phyloP scores from a whole-genome alignment of 2,797 vertebrate species.

The Acanthurus tractus region DNA sequence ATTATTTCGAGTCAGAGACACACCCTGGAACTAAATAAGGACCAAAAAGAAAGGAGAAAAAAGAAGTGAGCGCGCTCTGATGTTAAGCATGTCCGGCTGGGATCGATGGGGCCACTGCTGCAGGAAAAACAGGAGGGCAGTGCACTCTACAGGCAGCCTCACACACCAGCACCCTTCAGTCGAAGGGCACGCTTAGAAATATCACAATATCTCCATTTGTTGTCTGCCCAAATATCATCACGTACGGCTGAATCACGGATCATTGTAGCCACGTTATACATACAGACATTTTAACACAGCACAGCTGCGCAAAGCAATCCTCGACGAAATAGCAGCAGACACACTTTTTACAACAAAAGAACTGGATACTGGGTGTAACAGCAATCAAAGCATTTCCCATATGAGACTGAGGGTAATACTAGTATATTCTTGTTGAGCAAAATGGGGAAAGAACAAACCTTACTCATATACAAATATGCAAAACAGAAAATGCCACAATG shows the following conservation, averaged over 20 bases:
- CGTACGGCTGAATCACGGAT: neutral
- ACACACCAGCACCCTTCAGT: slow-evolving; percentile 23
- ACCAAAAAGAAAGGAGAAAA: slow-evolving; percentile 40
- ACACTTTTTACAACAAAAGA: neutral
- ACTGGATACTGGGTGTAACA: neutral
- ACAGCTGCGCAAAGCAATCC: neutral
- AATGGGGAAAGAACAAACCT: neutral
- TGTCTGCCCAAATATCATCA: neutral
- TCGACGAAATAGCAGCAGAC: neutral
- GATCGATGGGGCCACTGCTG: slow-evolving; percentile 36
- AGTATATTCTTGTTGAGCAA: neutral
- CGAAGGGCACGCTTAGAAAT: neutral
- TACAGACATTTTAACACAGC: neutral
- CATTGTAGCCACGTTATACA: neutral
- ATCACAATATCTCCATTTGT: neutral
- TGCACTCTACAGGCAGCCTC: slow-evolving; percentile 62
- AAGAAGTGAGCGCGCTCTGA: slow-evolving; percentile 34
- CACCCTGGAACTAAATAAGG: slow-evolving; percentile 85
- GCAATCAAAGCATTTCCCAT: neutral
- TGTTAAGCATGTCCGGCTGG: slow-evolving; percentile 40
- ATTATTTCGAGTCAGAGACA: slow-evolving; percentile 85
- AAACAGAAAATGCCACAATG: neutral
- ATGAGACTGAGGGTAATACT: neutral
- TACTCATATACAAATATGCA: neutral
- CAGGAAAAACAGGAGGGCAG: slow-evolving; percentile 51